Percentiles rank a stretch among this genome's conserved stretches.
Evolutionary conservation across 2,797 vertebrate species (phyloP).

Genomic region (Syngnathus rostellatus): DNA sequence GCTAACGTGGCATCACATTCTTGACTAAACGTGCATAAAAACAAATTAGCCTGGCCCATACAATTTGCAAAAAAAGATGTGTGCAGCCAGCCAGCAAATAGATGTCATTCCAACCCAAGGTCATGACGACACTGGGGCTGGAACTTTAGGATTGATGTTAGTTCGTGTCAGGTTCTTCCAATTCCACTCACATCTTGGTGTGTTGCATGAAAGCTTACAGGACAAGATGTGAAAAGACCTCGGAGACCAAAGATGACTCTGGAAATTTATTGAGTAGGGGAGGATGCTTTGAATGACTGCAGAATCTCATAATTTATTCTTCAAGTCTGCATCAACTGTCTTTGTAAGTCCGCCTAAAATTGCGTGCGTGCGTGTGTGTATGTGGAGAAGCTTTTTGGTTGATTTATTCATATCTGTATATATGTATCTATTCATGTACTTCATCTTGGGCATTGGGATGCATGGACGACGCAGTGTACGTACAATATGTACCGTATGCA

Average conservation of each 20-base stretch:
- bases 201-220: slow-evolving; percentile 46
- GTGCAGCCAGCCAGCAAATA: slow-evolving; percentile 76
- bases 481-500: slow-evolving; percentile 34
- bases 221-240: slow-evolving; percentile 23
- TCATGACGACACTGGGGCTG: slow-evolving; percentile 66
- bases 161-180: slow-evolving; percentile 53
- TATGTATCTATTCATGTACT: neutral
- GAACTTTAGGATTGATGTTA: slow-evolving; percentile 74
- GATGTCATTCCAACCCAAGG: slow-evolving; percentile 77
- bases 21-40: slow-evolving; percentile 78
- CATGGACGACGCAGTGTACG: neutral
- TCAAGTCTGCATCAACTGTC: neutral
- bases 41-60: slow-evolving; percentile 75
- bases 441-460: neutral
- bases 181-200: slow-evolving; percentile 52
- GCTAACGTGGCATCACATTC: slow-evolving; percentile 68
- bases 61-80: slow-evolving; percentile 77
- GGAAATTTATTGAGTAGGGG: neutral
- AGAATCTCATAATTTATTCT: neutral
- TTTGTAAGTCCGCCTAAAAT: neutral
- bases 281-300: no score
- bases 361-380: neutral
- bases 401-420: neutral
- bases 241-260: neutral
- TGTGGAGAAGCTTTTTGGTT: neutral